Percentiles rank a stretch among this genome's conserved stretches.
phyloP scores from a whole-genome alignment of 2,888 invertebrate species.

The Daptonema setosum region DNA sequence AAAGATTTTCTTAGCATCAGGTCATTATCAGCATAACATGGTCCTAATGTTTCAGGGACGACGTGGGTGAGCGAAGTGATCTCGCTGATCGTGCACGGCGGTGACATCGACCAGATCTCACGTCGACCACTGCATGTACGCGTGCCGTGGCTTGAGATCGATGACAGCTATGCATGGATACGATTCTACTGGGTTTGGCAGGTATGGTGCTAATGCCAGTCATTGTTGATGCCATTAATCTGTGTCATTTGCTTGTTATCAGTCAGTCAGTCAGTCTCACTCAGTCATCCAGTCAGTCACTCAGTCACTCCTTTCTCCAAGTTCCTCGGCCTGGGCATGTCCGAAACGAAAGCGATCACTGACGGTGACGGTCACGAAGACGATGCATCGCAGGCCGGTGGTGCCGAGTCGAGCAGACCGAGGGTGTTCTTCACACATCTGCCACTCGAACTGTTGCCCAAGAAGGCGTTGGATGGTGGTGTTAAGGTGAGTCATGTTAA shows the following conservation, averaged over 20 bases:
- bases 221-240: too few relatives aligned
- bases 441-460: conserved; percentile 14
- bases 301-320: too few relatives aligned
- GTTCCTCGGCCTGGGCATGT: not conserved
- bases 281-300: too few relatives aligned
- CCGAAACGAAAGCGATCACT: not conserved
- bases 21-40: too few relatives aligned
- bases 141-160: conserved; percentile 18
- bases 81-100: conserved; percentile 29
- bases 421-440: conserved; percentile 12
- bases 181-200: conserved; percentile 6
- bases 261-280: too few relatives aligned
- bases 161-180: conserved; percentile 12
- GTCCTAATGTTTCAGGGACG: conserved; percentile 31
- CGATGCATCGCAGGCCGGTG: not conserved
- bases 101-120: conserved; percentile 24
- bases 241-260: too few relatives aligned
- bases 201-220: not conserved
- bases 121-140: conserved; percentile 21
- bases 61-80: conserved; percentile 33
- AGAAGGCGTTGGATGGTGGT: conserved; percentile 10
- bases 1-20: too few relatives aligned
- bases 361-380: conserved; percentile 1
- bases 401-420: not conserved
- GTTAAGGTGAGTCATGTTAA: conserved; percentile 5